These are phyloP conservation scores for Muschampia plurimacula DNA, from an alignment of 2,888 invertebrate species.

Conservation along the genomic window DNA sequence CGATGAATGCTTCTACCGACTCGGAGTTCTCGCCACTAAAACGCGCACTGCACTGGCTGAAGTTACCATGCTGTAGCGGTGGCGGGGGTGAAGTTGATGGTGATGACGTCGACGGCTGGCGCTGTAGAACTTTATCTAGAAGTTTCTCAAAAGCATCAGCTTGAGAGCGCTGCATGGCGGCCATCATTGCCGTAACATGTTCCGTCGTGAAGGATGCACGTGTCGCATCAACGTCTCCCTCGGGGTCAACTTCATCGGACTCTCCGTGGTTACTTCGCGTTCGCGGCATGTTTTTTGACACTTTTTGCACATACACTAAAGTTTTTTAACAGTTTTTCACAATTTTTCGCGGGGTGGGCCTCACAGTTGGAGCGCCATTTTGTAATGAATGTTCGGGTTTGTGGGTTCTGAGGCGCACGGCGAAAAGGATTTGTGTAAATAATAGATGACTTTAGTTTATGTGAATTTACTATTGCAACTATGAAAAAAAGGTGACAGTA, in stretches of 20 bases:
- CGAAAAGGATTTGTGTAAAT: too few relatives aligned
- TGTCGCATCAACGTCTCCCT: background rate
- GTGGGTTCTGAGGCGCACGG: too few relatives aligned
- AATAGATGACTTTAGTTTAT: too few relatives aligned
- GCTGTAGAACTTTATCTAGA: background rate
- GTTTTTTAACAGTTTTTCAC: background rate
- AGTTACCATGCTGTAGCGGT: background rate
- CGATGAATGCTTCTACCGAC: background rate
- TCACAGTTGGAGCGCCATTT: too few relatives aligned
- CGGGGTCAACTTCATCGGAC: background rate
- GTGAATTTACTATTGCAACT: too few relatives aligned
- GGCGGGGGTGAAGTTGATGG: background rate
- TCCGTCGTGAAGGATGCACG: background rate
- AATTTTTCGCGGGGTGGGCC: too few relatives aligned
- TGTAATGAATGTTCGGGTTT: too few relatives aligned
- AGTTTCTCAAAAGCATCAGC: background rate
- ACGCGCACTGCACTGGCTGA: background rate
- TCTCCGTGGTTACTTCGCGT: background rate
- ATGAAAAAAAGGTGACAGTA: too few relatives aligned
- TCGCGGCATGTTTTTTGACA: background rate
- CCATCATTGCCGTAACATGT: background rate
- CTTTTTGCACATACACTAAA: background rate
- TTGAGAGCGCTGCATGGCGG: constrained; percentile 3
- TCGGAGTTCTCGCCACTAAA: background rate
- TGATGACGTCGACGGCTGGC: background rate